These are phyloP conservation scores for Sclerurus mexicanus DNA, from an alignment of 2,113 vertebrate genomes.

Conservation along the genomic window DNA sequence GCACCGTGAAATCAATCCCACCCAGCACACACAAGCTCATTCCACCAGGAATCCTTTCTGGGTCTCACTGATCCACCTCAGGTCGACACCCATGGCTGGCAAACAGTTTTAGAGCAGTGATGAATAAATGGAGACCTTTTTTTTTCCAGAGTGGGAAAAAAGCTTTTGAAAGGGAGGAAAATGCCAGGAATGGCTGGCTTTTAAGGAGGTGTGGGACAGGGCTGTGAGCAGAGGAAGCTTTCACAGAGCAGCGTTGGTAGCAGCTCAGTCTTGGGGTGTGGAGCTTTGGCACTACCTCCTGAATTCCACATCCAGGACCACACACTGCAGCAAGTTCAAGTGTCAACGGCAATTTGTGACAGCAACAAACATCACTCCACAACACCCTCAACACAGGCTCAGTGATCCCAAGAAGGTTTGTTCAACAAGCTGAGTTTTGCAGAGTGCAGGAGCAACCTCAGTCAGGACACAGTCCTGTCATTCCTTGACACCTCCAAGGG, in stretches of 20 bases:
- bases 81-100: background rate
- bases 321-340: background rate
- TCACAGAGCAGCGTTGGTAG: rapidly evolving
- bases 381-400: background rate
- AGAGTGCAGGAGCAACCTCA: background rate
- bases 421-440: background rate
- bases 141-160: background rate
- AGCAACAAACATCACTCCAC: rapidly evolving
- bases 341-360: background rate
- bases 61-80: background rate
- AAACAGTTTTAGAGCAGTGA: background rate
- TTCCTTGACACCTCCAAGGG: background rate
- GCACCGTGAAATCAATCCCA: background rate
- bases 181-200: background rate
- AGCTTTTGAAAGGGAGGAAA: background rate
- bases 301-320: background rate
- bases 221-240: background rate
- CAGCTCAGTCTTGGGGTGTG: rapidly evolving
- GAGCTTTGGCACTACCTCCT: background rate
- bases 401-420: background rate
- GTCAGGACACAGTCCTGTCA: background rate
- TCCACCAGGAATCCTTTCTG: background rate
- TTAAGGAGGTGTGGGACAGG: background rate
- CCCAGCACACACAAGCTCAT: background rate
- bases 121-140: background rate